Evolutionary conservation across 2,113 vertebrate species (phyloP), one percentile per base, ranked within the genome.

Genomic region (Hydrochoerus hydrochaeris): DNA sequence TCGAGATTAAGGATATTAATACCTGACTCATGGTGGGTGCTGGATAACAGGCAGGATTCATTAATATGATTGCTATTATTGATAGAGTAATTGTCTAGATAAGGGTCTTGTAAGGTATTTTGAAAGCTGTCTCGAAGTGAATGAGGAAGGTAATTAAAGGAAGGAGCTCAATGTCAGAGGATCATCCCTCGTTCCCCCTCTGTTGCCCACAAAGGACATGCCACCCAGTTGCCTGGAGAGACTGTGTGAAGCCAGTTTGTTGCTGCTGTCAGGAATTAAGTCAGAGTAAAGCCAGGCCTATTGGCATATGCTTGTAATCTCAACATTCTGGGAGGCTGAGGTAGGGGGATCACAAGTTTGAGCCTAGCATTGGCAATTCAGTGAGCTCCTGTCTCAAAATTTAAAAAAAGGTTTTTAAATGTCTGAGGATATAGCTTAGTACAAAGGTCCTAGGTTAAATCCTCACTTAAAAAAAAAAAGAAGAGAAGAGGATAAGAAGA

Each of bases 201-300:
- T 46, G 58, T 88, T 81, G 10, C 82, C 20, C 69, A 63, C 52
- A 71, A 94, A 85, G 28, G 46, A 65, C 54, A 17, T 28, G n/a
- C 54, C 69, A 77, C 77, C 57, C 49, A 41, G 32, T 80, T 67
- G 30, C 80, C 89, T 58, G 22, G 69, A 95, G 60, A 94, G 77
- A 90, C 63, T 60, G n/a, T 24, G 52, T 69, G 41, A 13, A 9
- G 46, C 4, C 46, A 46, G 4, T 52, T 52, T 52, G 5, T 52
- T 52, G 49, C 49, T 52, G 49, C 10, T 82, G 24, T 91, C 44
- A 93, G 71, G 90, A 94, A 91, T 94, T 57, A 88, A 88, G 63
- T 94, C 69, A 58, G 71, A 86, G 89, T 62, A 78, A 35, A 67
- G 65, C 65, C 52, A 38, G 82, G 54, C 30, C 35, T 57, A 67